These are phyloP conservation scores for Gryllus bimaculatus DNA, from an alignment of 1,140 invertebrate genomes.

Conservation along the genomic window DNA sequence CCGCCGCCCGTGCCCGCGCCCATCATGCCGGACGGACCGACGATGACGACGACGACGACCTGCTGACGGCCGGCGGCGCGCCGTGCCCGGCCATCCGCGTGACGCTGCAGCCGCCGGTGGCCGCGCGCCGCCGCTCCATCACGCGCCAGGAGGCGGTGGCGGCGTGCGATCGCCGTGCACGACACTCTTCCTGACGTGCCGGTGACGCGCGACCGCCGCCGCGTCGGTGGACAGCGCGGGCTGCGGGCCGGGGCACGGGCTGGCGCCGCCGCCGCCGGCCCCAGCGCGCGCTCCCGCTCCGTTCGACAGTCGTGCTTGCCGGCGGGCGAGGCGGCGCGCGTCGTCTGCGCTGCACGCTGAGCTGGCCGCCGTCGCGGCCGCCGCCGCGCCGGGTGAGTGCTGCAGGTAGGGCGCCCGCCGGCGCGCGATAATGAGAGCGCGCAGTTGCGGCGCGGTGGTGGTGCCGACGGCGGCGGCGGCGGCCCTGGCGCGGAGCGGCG, in stretches of 20 bases:
- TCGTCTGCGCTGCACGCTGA: neutral
- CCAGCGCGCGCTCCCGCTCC: constrained; percentile 69
- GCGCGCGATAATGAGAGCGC: neutral
- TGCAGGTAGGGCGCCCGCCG: neutral
- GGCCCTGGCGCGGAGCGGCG: too few relatives aligned
- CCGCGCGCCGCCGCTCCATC: constrained; percentile 13
- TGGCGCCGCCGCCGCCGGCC: constrained; percentile 48
- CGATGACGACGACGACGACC: constrained; percentile 55
- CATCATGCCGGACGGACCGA: constrained; percentile 46
- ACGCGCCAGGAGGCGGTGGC: constrained; percentile 11
- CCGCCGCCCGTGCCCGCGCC: constrained; percentile 79
- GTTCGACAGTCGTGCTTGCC: too few relatives aligned
- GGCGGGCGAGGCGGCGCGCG: too few relatives aligned
- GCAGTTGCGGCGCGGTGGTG: neutral
- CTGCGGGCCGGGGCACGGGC: constrained; percentile 51
- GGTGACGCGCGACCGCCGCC: constrained; percentile 65
- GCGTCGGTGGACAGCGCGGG: constrained; percentile 64
- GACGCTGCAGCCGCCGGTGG: constrained; percentile 48
- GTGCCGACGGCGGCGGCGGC: too few relatives aligned
- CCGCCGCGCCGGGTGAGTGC: neutral
- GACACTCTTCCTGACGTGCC: constrained; percentile 75
- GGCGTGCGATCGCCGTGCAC: constrained; percentile 35
- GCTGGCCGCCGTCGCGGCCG: neutral
- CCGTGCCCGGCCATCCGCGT: constrained; percentile 44
- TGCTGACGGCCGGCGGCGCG: constrained; percentile 24